Conservation (phyloP, 2,113 vertebrate genomes). For the Cochlearius cochlearius region DNA sequence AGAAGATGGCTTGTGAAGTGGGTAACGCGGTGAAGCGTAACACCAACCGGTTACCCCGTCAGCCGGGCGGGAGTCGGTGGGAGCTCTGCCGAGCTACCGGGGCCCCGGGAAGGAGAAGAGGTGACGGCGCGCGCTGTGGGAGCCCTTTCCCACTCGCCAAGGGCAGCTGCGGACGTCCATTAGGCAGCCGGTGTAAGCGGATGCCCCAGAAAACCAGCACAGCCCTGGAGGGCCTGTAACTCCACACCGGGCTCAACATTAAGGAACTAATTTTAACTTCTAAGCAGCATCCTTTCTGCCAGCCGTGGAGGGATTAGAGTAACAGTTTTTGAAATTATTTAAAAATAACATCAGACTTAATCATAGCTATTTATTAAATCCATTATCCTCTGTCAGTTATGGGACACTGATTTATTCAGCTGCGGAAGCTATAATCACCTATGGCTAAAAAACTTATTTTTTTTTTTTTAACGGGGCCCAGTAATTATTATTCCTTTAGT, state of each 20-base stretch:
- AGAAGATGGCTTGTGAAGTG: neutral
- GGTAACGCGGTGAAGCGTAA: neutral
- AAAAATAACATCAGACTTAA: conserved; percentile 59
- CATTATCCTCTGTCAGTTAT: conserved; percentile 37
- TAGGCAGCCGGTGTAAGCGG: neutral
- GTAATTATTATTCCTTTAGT: neutral
- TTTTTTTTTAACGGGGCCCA: neutral
- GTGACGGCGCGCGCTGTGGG: accelerated
- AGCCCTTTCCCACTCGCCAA: neutral
- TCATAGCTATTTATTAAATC: conserved; percentile 53
- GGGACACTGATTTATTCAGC: conserved; percentile 9
- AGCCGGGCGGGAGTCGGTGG: neutral
- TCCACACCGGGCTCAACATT: conserved; percentile 6
- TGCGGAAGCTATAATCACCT: neutral
- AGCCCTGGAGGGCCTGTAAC: neutral
- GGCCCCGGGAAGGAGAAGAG: neutral
- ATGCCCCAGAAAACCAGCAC: neutral
- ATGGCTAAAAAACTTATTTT: neutral
- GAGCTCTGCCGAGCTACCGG: neutral
- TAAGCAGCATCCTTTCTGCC: conserved; percentile 22
- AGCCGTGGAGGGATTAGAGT: conserved; percentile 15
- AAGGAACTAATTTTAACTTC: conserved; percentile 48
- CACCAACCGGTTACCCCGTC: neutral
- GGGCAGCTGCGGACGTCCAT: neutral
- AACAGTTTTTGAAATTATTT: conserved; percentile 39